phyloP scores from a whole-genome alignment of 1,140 invertebrate species.

The Conopomorpha cramerella region DNA sequence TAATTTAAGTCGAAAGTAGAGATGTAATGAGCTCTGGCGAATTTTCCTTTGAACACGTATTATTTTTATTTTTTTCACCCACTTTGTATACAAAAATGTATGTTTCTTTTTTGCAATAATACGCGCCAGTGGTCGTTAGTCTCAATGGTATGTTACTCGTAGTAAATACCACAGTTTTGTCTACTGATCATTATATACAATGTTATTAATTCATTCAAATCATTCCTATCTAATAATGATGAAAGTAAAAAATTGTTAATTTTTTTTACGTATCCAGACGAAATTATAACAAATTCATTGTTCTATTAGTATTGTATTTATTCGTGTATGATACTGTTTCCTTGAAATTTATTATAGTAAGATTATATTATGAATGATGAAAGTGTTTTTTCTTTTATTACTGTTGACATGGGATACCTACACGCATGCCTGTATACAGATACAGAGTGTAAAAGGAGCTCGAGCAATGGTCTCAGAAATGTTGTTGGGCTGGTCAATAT shows the following conservation, averaged over 20 bases:
- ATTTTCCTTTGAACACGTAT: constrained; percentile 1
- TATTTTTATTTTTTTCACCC: constrained; percentile 5
- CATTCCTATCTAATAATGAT: constrained; percentile 31
- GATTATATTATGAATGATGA: constrained; percentile 46
- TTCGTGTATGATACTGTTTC: constrained; percentile 56
- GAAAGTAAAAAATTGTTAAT: constrained; percentile 12
- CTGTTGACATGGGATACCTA: too few species aligned
- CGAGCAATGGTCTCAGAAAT: background rate
- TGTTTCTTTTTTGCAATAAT: too few species aligned
- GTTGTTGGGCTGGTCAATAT: too few species aligned
- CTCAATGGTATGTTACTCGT: too few species aligned
- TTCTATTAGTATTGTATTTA: constrained; percentile 55
- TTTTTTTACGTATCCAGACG: constrained; percentile 25
- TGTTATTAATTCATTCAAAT: constrained; percentile 31
- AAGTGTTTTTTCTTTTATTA: constrained; percentile 5
- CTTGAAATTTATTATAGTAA: constrained; percentile 55
- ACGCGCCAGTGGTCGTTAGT: too few species aligned
- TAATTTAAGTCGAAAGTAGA: constrained; percentile 17
- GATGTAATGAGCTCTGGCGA: constrained; percentile 1
- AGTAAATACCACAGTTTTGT: too few species aligned
- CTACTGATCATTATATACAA: constrained; percentile 8
- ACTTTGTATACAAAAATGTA: too few species aligned
- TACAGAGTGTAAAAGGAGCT: too few species aligned
- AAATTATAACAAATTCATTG: constrained; percentile 30
- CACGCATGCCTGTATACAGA: too few species aligned